These are phyloP conservation scores for Sarcophaga caerulescens DNA, from an alignment of 2,888 invertebrate genomes.

Conservation along the genomic window DNA sequence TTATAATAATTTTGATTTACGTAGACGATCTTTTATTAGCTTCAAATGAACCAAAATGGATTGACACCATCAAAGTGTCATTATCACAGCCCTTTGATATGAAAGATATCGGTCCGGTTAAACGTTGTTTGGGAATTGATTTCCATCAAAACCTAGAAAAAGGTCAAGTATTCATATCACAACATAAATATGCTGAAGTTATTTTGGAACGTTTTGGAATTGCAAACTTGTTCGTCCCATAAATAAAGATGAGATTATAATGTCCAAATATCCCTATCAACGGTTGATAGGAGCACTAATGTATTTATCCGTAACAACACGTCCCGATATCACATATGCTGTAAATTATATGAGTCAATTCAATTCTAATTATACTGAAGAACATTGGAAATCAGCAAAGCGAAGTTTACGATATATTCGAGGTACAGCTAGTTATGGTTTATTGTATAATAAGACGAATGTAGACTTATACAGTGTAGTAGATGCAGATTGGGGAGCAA, in stretches of 20 bases:
- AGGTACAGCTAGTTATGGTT: conserved; percentile 53
- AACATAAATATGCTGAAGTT: conserved; percentile 56
- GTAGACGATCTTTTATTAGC: conserved; percentile 66
- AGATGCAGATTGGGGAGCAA: conserved; percentile 69
- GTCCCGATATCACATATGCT: conserved; percentile 60
- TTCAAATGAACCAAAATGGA: too few relatives aligned
- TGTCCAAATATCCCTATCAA: conserved; percentile 64
- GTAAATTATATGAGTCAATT: conserved; percentile 66
- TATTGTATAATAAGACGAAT: conserved; percentile 46
- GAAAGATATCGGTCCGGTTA: too few relatives aligned
- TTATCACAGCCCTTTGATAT: too few relatives aligned
- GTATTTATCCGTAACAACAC: conserved; percentile 64
- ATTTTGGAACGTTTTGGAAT: conserved; percentile 61
- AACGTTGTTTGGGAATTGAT: conserved; percentile 62
- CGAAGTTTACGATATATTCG: conserved; percentile 62
- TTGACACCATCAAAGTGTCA: too few relatives aligned
- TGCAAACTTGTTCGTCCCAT: conserved; percentile 40
- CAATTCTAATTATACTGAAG: conserved; percentile 56
- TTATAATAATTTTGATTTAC: conserved; percentile 63
- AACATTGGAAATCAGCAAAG: conserved; percentile 68
- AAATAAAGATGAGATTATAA: conserved; percentile 40
- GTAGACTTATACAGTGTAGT: conserved; percentile 51
- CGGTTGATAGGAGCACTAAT: conserved; percentile 65
- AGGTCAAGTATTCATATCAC: conserved; percentile 48
- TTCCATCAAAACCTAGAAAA: conserved; percentile 55